Conservation (phyloP, 2,888 invertebrate genomes). For the Lasiommata megera region DNA sequence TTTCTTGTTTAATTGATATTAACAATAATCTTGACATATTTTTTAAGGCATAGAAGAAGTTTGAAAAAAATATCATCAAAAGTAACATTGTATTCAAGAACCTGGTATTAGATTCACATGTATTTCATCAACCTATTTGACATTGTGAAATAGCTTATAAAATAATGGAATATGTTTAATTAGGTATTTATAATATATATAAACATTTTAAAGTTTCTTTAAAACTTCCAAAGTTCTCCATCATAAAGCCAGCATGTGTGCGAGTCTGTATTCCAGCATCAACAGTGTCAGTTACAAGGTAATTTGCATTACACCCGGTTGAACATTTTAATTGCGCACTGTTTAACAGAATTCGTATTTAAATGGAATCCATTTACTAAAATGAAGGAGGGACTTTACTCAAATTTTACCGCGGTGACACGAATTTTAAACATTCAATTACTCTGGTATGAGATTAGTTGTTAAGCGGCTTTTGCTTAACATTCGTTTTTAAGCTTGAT, state of each 20-base stretch:
- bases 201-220: too few species aligned
- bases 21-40: too few species aligned
- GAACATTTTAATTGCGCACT: constrained; percentile 60
- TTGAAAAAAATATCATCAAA: too few species aligned
- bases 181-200: too few species aligned
- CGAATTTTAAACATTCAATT: not conserved
- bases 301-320: constrained; percentile 48
- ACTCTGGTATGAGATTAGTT: not conserved
- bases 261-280: constrained; percentile 2
- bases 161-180: too few species aligned
- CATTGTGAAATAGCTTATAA: too few species aligned
- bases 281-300: constrained; percentile 30
- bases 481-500: not conserved
- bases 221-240: too few species aligned
- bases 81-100: too few species aligned
- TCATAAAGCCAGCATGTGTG: not conserved
- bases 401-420: constrained; percentile 2
- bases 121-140: too few species aligned
- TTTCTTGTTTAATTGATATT: too few species aligned
- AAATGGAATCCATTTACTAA: constrained; percentile 58
- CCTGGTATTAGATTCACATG: too few species aligned
- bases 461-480: not conserved
- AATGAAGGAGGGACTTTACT: constrained; percentile 38
- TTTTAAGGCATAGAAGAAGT: too few species aligned
- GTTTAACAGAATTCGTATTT: constrained; percentile 58